These are phyloP conservation scores for Neomonachus schauinslandi DNA, from an alignment of 2,113 vertebrate genomes.

Conservation along the genomic window DNA sequence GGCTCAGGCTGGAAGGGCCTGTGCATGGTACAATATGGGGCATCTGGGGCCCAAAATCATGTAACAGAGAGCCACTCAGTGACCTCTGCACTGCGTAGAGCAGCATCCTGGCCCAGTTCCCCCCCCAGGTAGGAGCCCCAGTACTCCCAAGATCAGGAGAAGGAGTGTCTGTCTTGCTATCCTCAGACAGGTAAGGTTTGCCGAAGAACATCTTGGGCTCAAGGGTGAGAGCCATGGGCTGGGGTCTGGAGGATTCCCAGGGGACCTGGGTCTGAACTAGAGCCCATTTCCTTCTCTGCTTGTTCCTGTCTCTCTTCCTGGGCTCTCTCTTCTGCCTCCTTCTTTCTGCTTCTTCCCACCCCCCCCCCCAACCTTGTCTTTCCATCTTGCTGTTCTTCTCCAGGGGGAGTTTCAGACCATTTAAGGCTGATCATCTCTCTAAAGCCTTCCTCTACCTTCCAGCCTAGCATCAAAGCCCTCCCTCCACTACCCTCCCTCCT, in stretches of 20 bases:
- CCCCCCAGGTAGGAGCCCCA: fast-evolving
- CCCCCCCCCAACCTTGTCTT: not conserved
- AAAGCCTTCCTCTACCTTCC: not conserved
- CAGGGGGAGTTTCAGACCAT: not conserved
- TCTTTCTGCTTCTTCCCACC: not conserved
- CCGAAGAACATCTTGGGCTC: not conserved
- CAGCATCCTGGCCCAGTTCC: fast-evolving
- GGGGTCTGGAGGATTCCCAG: not conserved
- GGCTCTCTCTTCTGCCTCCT: not conserved
- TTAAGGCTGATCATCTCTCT: not conserved
- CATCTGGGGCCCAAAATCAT: no score
- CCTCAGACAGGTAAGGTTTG: not conserved
- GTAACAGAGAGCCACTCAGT: not conserved
- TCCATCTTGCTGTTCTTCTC: not conserved
- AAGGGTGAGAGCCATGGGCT: not conserved
- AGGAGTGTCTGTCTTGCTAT: not conserved
- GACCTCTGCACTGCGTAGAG: not conserved
- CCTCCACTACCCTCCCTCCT: no score
- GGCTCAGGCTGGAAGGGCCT: not conserved
- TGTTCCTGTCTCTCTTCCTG: not conserved
- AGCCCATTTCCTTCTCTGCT: not conserved
- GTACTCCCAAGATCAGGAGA: not conserved
- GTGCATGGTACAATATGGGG: fast-evolving
- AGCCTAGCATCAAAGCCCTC: not conserved
- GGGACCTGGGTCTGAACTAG: not conserved